These are phyloP conservation scores for Blastomussa wellsi DNA, from an alignment of 92 coral and sea anemone genomes.

Conservation along the genomic window DNA sequence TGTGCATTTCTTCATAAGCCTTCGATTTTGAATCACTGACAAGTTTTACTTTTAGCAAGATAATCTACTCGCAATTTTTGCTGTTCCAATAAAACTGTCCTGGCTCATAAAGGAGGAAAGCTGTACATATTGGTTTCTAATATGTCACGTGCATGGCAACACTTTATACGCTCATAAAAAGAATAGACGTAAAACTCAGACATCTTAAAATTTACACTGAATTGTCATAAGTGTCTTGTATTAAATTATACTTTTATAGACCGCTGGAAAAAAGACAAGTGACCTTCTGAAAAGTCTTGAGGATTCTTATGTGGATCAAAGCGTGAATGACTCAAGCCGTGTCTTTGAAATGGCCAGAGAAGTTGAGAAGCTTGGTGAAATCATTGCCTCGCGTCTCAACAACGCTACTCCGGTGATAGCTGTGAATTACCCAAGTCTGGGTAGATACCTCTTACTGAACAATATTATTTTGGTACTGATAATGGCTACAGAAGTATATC, in stretches of 20 bases:
- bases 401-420: constrained; percentile 34
- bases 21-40: background rate
- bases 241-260: constrained; percentile 27
- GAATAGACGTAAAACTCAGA: too few species aligned
- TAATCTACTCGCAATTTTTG: background rate
- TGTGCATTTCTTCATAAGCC: background rate
- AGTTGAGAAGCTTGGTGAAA: constrained; percentile 67
- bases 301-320: background rate
- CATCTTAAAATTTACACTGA: background rate
- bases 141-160: background rate
- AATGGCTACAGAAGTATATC: background rate
- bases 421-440: constrained; percentile 48
- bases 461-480: background rate
- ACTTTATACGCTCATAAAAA: too few species aligned
- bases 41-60: background rate
- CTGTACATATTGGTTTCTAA: background rate
- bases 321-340: constrained; percentile 17
- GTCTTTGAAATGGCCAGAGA: constrained; percentile 56
- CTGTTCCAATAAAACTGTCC: background rate
- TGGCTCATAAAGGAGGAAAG: background rate
- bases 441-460: background rate
- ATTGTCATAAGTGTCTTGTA: background rate
- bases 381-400: constrained; percentile 52
- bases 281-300: constrained; percentile 19
- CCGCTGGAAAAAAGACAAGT: constrained; percentile 58